Percentiles rank a stretch among this genome's conserved stretches.
These are phyloP conservation scores for Parauchenoglanis ngamensis DNA, from an alignment of 2,797 vertebrate species.

Conservation along the genomic window DNA sequence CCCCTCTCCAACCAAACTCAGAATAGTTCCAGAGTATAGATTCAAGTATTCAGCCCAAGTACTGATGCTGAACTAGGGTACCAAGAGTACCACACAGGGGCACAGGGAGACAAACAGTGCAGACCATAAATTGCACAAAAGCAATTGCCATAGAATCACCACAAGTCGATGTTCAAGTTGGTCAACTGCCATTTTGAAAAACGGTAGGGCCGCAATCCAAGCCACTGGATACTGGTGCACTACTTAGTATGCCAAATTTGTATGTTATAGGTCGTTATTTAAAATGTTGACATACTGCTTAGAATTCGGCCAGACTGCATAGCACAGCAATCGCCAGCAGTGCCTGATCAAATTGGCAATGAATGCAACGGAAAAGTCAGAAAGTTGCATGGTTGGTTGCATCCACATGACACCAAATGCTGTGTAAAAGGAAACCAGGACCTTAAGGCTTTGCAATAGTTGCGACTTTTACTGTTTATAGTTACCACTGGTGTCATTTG, in stretches of 20 bases:
- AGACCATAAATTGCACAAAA: neutral
- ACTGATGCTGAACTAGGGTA: neutral
- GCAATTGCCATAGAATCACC: neutral
- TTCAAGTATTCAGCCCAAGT: neutral
- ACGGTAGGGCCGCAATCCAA: neutral
- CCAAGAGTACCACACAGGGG: neutral
- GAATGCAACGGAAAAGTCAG: neutral
- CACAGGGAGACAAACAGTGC: neutral
- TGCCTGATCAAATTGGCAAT: neutral
- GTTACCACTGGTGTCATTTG: neutral
- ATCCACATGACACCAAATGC: neutral
- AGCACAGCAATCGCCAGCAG: neutral
- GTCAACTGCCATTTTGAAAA: neutral
- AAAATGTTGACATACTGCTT: neutral
- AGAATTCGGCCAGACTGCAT: neutral
- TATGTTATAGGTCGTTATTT: neutral
- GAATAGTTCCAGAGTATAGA: neutral
- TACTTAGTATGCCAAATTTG: neutral
- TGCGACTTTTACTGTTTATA: constrained; percentile 1
- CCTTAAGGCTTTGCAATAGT: neutral
- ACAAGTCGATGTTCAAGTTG: neutral
- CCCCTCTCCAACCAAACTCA: neutral
- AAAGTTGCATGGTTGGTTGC: neutral
- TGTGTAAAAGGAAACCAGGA: neutral
- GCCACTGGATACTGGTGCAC: neutral